These are phyloP conservation scores for Slavum lentiscoides DNA, from an alignment of 2,888 invertebrate species.

Conservation along the genomic window DNA sequence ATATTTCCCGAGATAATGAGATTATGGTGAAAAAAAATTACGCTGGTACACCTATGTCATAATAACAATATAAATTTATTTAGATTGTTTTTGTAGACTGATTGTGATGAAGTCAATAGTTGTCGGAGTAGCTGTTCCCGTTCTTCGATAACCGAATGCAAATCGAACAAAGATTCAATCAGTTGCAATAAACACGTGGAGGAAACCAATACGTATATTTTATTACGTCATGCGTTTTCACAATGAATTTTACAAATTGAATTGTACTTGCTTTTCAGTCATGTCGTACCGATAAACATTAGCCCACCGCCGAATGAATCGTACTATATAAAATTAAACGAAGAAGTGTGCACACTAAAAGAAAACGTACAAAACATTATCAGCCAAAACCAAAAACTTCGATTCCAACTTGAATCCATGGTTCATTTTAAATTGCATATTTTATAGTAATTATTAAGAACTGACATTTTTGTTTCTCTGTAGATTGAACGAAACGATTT, in stretches of 20 bases:
- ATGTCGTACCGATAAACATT: not conserved
- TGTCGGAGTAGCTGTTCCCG: too few relatives aligned
- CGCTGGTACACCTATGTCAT: too few relatives aligned
- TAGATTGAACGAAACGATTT: slow-evolving; percentile 6
- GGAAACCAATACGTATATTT: too few relatives aligned
- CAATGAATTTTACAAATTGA: too few relatives aligned
- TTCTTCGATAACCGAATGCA: too few relatives aligned
- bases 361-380: not conserved
- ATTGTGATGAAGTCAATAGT: not conserved
- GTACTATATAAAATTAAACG: not conserved
- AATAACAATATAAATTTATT: not conserved
- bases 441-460: not conserved
- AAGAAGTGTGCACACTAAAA: not conserved
- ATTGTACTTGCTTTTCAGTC: not conserved
- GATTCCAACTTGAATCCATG: not conserved
- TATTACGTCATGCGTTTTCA: too few relatives aligned
- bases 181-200: too few relatives aligned
- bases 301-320: not conserved
- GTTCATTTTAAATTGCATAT: not conserved
- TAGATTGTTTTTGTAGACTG: not conserved
- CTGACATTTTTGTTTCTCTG: not conserved
- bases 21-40: too few relatives aligned
- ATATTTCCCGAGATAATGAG: too few relatives aligned
- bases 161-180: too few relatives aligned
- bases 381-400: slow-evolving; percentile 6